phyloP scores from a whole-genome alignment of 2,797 vertebrate species.

The Tapirus indicus region DNA sequence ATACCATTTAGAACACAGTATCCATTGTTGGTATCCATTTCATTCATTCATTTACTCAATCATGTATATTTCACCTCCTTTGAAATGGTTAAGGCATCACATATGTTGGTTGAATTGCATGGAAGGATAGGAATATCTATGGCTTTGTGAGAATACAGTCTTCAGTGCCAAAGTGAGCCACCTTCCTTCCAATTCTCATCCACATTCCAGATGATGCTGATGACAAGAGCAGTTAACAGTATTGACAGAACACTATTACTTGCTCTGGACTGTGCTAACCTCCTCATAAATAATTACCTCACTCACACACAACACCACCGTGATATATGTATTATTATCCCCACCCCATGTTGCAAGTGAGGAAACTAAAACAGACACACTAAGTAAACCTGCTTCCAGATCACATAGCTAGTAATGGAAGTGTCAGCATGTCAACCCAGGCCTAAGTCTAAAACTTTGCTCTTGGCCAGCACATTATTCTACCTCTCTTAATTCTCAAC shows the following conservation, averaged over 20 bases:
- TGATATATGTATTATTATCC: not conserved
- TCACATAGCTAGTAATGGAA: not conserved
- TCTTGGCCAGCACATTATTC: not conserved
- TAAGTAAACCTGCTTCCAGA: not conserved
- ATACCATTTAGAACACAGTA: not conserved
- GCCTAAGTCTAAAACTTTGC: not conserved
- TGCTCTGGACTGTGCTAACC: not conserved
- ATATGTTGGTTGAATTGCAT: not conserved
- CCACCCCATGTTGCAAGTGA: not conserved
- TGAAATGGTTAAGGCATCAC: not conserved
- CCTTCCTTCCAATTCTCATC: not conserved
- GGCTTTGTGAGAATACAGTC: not conserved
- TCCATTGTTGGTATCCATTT: not conserved
- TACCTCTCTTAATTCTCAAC: not conserved
- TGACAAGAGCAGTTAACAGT: not conserved
- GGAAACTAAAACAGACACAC: not conserved
- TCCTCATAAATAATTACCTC: not conserved
- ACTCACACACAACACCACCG: not conserved
- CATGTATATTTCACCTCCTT: not conserved
- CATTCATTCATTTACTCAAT: not conserved
- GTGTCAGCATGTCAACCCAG: not conserved
- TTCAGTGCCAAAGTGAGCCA: not conserved
- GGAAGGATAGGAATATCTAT: not conserved
- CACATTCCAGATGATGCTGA: not conserved
- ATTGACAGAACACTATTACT: not conserved